Conservation (phyloP, 1,140 invertebrate species). For the Homalodisca vitripennis region DNA sequence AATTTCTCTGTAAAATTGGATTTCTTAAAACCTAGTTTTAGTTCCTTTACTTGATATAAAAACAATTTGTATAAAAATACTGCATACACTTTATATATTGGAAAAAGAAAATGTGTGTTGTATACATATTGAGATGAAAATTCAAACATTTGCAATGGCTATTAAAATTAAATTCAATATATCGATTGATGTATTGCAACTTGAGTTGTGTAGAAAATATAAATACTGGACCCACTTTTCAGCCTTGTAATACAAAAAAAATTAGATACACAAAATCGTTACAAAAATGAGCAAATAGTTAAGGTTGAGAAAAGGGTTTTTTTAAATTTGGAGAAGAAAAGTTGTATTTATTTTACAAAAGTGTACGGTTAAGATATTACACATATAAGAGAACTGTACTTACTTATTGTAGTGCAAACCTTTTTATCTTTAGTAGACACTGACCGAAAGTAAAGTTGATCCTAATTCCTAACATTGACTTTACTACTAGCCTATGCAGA, state of each 20-base stretch:
- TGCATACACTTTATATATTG: background rate
- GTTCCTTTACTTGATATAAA: background rate
- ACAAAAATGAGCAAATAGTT: conserved; percentile 8
- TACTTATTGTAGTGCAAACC: background rate
- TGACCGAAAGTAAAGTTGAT: background rate
- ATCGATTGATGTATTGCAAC: background rate
- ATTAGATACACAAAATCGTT: conserved; percentile 8
- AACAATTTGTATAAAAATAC: conserved; percentile 15
- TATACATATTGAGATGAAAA: background rate
- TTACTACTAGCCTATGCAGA: background rate
- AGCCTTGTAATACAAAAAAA: background rate
- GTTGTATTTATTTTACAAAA: background rate
- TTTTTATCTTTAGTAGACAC: conserved; percentile 4
- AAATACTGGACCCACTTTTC: conserved; percentile 8
- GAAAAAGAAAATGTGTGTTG: background rate
- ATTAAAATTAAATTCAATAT: background rate
- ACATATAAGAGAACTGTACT: background rate
- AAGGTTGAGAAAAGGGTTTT: background rate
- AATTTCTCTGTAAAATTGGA: background rate
- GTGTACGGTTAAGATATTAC: background rate
- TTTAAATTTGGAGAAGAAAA: background rate
- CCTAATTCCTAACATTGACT: background rate
- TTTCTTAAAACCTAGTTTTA: conserved; percentile 6
- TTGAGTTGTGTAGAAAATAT: background rate
- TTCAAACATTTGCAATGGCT: background rate